Evolutionary conservation across 2,888 invertebrate species (phyloP), one percentile per base, ranked within the genome.

Genomic region (Orthosia cruda): DNA sequence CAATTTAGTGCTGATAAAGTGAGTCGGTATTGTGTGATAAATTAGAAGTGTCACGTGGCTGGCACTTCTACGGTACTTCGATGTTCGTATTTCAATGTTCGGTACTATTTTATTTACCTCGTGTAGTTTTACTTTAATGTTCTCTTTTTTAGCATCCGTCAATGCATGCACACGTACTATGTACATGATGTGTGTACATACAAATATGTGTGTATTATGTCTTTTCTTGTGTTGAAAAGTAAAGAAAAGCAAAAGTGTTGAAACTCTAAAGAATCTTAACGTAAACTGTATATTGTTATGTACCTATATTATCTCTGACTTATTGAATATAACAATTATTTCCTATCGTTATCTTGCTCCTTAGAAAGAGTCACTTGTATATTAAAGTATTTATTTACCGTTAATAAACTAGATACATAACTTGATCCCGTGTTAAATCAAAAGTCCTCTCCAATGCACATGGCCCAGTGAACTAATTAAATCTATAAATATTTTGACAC

Each of bases 1-100:
- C 68, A 82, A 66, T 81, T 79, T 79, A 54, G 32, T 65, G 62
- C 58, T 75, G 68, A 84, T 74, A 64, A 74, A 55, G 69, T 73
- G 71, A 32, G 54, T 23, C 55, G 13, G 64, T 49, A 59, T 78
- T 71, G 69, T 83, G 75, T 84, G 71, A 66, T 26, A 63, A n/a
- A 23, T 68, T 32, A 32, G n/a, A 23, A 26, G 0, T 54, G 54
- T 75, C 84, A 84, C 83, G 72, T 83, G 81, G 55, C 4, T 52
- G 13, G 23, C 40, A 59, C 9, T 15, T 20, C 2, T 45, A 4
- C n/a, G 20, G 32, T 59, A 20, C 57, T 32, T 26, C 26, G 26
- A 26, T 26, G 26, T 26, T 78, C 52, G 26, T 26, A 40, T 64
- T 61, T 59, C 23, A 23, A 11, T 55, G 16, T 49, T 52, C 23